These are phyloP conservation scores for Choreutis nemorana DNA, from an alignment of 2,888 invertebrate genomes.

Conservation along the genomic window DNA sequence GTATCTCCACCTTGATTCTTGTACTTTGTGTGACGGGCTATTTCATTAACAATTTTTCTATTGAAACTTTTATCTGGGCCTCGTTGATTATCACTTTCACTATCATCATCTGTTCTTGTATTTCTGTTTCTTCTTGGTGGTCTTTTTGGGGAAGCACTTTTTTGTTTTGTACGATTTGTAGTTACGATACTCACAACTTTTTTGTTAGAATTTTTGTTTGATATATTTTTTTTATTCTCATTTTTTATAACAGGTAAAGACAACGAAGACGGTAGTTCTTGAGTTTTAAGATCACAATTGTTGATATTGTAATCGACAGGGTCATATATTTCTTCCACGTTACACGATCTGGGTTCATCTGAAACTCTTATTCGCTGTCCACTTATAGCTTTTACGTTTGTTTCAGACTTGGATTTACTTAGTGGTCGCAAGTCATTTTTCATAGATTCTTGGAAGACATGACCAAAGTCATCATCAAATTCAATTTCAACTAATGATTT, in stretches of 20 bases:
- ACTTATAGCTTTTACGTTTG: constrained; percentile 70
- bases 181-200: constrained; percentile 32
- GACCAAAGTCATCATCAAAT: constrained; percentile 59
- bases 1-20: constrained; percentile 42
- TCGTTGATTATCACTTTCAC: constrained; percentile 57
- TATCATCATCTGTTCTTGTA: constrained; percentile 52
- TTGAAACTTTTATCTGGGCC: constrained; percentile 33
- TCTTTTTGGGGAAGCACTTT: constrained; percentile 67
- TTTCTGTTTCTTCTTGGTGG: constrained; percentile 67
- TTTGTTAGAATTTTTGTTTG: constrained; percentile 42
- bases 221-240: constrained; percentile 40
- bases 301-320: constrained; percentile 58
- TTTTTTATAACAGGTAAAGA: constrained; percentile 54
- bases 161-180: constrained; percentile 45
- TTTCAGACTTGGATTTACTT: constrained; percentile 46
- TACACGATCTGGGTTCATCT: constrained; percentile 54
- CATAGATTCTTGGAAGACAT: constrained; percentile 43
- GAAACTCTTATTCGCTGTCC: constrained; percentile 74
- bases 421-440: constrained; percentile 30
- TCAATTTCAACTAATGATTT: constrained; percentile 58
- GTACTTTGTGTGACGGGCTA: constrained; percentile 29
- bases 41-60: constrained; percentile 29
- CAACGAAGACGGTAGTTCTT: constrained; percentile 32
- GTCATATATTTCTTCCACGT: constrained; percentile 52
- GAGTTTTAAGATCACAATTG: constrained; percentile 38